Base-by-base conservation (phyloP, 2,113 vertebrate species). In the Genyomyrus donnyi region DNA sequence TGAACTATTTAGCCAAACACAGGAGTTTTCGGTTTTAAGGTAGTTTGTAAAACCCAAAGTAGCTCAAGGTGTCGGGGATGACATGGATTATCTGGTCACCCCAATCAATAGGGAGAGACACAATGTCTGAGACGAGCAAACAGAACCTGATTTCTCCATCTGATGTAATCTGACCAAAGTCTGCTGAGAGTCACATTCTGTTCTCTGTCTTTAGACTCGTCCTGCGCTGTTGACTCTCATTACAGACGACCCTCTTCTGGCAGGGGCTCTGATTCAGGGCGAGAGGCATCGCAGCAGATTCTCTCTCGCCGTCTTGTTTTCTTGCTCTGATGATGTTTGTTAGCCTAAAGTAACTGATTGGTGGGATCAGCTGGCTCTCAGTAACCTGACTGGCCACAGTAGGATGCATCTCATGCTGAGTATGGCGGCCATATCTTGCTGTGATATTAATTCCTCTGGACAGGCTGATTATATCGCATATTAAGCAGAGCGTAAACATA, bases 401-500 rank as follows among this genome's bases (percentile, higher is more conserved):
- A 77, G 70, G 70, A 77, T 39, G 70, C 31, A 17, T 39, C 35
- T 17, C 70, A 8, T 11, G 35, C 74, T 42, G 74, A 39, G 35
- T 42, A 17, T 17, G 74, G 3, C 15, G 5, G 74, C 74, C 74
- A 42, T 42, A 7, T 80, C 39, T 42, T 2, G 17, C 74, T 19
- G 15, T 42, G 35, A 80, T 80, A 42, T 80, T 39, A 42, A 42
- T 80, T 80, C 35, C 35, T 39, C 35, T 80, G 31, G 74, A 80
- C 74, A 80, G 74, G 74, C 35, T 80, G 31, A 80, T 80, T 80
- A 80, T 80, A 80, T 80, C 74, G 2, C 74, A 80, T 80, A 80
- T 42, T 42, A 80, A 19, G 35, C 74, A 80, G 74, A 80, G 35
- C 15, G 5, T 42, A 42, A 77, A 42, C 74, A 8, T 7, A 39